phyloP scores from a whole-genome alignment of 2,113 vertebrate species.

The Vulpes lagopus region DNA sequence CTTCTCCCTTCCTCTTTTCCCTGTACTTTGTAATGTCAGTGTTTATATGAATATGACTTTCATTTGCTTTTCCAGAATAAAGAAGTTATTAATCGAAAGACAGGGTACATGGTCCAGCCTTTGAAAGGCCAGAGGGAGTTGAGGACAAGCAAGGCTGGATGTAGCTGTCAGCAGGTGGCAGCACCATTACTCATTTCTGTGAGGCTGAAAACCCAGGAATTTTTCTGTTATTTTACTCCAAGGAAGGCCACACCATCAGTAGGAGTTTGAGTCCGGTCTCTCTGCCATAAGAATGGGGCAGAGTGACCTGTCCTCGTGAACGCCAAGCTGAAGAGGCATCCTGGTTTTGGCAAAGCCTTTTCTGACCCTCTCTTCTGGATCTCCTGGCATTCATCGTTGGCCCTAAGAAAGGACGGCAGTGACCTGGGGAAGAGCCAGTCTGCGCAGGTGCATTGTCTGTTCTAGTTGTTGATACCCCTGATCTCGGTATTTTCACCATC shows the following conservation, averaged over 20 bases:
- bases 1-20: constrained; percentile 72
- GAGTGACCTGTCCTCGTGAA: neutral
- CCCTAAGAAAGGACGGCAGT: neutral
- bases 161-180: constrained; percentile 29
- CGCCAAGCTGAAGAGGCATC: constrained; percentile 2
- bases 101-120: constrained; percentile 20
- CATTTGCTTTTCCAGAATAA: constrained; percentile 90
- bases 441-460: neutral
- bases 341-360: neutral
- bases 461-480: neutral
- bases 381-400: constrained; percentile 7
- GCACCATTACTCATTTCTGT: neutral
- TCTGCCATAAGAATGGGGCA: constrained; percentile 10
- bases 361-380: neutral
- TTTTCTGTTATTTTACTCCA: constrained; percentile 30
- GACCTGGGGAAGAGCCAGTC: neutral
- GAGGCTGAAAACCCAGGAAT: neutral
- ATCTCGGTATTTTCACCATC: neutral
- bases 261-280: neutral
- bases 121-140: neutral
- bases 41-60: constrained; percentile 89
- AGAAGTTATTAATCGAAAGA: constrained; percentile 86
- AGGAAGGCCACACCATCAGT: neutral
- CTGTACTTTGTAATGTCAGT: constrained; percentile 89
- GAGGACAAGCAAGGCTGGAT: neutral